These are phyloP conservation scores for Caenorhabditis tropicalis DNA, from an alignment of 1,140 invertebrate genomes.

Conservation along the genomic window DNA sequence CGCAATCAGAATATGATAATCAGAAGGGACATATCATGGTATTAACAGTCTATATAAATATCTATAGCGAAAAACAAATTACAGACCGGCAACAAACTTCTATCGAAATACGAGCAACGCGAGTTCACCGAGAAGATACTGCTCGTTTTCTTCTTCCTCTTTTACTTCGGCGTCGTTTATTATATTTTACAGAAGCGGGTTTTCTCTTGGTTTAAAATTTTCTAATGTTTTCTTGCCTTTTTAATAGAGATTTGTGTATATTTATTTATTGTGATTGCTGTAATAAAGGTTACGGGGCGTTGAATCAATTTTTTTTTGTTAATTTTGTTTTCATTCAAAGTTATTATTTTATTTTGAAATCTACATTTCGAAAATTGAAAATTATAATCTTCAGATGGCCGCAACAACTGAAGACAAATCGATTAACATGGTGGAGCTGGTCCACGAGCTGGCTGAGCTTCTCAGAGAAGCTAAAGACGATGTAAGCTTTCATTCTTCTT, in stretches of 20 bases:
- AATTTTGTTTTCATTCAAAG: not conserved
- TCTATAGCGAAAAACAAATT: too few species aligned
- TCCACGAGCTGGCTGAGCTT: slow-evolving; percentile 21
- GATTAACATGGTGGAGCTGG: not conserved
- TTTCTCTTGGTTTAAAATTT: slow-evolving; percentile 75
- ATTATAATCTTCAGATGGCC: not conserved
- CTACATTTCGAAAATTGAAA: not conserved
- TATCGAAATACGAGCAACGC: slow-evolving; percentile 89
- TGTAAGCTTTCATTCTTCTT: not conserved
- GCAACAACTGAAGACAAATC: not conserved
- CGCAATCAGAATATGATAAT: slow-evolving; percentile 52
- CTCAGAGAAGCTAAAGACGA: slow-evolving; percentile 49
- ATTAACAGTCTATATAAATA: too few species aligned
- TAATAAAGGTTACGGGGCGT: too few species aligned
- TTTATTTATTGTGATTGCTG: not conserved
- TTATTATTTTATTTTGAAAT: too few species aligned
- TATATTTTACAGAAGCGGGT: slow-evolving; percentile 89
- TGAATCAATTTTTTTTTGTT: not conserved
- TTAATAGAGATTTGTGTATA: not conserved
- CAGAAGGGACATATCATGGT: slow-evolving; percentile 48
- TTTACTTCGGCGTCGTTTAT: slow-evolving; percentile 88
- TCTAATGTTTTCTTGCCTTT: slow-evolving; percentile 36
- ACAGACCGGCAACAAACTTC: slow-evolving; percentile 84
- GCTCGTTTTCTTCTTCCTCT: slow-evolving; percentile 85
- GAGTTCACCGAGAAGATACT: slow-evolving; percentile 93